These are phyloP conservation scores for Drosophila paranaensis DNA, from an alignment of 2,888 invertebrate species.

Conservation along the genomic window DNA sequence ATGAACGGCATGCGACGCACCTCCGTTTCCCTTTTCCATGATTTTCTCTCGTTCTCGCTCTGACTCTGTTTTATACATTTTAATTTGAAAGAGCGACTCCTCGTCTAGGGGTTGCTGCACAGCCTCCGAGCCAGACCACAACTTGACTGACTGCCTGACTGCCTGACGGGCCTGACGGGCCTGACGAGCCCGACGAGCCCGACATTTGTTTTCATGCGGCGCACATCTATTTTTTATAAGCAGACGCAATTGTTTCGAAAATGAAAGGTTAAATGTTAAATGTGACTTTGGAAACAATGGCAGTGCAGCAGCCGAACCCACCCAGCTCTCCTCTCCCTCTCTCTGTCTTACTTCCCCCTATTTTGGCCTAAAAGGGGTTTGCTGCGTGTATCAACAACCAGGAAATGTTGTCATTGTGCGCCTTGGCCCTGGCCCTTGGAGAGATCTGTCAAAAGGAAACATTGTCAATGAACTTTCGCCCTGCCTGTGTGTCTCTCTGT, in stretches of 20 bases:
- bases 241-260: slow-evolving; percentile 81
- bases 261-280: slow-evolving; percentile 81
- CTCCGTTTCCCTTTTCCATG: slow-evolving; percentile 23
- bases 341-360: background rate
- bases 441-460: slow-evolving; percentile 59
- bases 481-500: background rate
- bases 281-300: slow-evolving; percentile 76
- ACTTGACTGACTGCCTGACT: slow-evolving; percentile 29
- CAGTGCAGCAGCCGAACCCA: slow-evolving; percentile 7
- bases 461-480: slow-evolving; percentile 72
- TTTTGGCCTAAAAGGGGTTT: slow-evolving; percentile 11
- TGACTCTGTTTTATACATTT: slow-evolving; percentile 68
- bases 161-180: slow-evolving; percentile 19
- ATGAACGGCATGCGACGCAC: slow-evolving; percentile 62
- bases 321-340: background rate
- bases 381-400: slow-evolving; percentile 46
- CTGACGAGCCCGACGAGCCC: background rate
- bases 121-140: slow-evolving; percentile 23
- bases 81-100: slow-evolving; percentile 65
- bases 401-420: slow-evolving; percentile 69
- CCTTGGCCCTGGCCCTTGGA: slow-evolving; percentile 47
- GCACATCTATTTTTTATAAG: slow-evolving; percentile 77
- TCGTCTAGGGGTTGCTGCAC: slow-evolving; percentile 28
- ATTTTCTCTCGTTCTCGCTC: background rate
- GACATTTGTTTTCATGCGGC: slow-evolving; percentile 61